These are phyloP conservation scores for Teleogryllus occipitalis DNA, from an alignment of 1,140 invertebrate genomes.

Conservation along the genomic window DNA sequence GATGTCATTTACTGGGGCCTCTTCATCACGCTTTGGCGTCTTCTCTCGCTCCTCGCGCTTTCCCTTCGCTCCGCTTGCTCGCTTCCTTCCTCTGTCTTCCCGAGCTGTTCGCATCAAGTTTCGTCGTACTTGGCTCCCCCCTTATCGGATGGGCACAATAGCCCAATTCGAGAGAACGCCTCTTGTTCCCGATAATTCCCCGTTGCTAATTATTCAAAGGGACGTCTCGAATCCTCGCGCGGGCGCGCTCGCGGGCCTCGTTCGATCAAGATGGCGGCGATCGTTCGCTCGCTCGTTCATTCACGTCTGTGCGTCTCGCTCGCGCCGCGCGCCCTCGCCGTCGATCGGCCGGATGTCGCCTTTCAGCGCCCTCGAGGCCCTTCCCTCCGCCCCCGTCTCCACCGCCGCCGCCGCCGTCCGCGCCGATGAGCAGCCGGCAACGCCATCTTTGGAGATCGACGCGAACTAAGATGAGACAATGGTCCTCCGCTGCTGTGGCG, in stretches of 20 bases:
- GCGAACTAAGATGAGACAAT: no score
- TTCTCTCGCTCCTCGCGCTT: not conserved
- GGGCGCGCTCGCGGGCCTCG: no score
- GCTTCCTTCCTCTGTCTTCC: not conserved
- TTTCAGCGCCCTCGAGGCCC: not conserved
- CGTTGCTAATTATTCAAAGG: constrained; percentile 4
- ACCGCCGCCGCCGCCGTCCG: no score
- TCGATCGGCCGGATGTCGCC: not conserved
- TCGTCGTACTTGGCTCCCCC: not conserved
- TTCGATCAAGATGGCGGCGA: not conserved
- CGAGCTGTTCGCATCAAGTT: not conserved
- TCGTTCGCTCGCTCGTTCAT: not conserved
- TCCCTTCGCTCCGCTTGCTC: not conserved
- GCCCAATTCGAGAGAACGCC: not conserved
- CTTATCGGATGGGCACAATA: not conserved
- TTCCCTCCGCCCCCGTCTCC: no score
- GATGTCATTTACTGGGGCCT: no score
- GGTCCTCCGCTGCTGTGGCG: no score
- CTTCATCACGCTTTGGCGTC: not conserved
- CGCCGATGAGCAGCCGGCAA: no score
- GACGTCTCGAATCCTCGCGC: not conserved
- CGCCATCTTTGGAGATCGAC: no score
- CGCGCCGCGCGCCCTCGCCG: no score
- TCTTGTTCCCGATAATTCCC: not conserved
- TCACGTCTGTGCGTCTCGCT: no score